These are phyloP conservation scores for Rhynchonycteris naso DNA, from an alignment of 2,797 vertebrate species.

Conservation along the genomic window DNA sequence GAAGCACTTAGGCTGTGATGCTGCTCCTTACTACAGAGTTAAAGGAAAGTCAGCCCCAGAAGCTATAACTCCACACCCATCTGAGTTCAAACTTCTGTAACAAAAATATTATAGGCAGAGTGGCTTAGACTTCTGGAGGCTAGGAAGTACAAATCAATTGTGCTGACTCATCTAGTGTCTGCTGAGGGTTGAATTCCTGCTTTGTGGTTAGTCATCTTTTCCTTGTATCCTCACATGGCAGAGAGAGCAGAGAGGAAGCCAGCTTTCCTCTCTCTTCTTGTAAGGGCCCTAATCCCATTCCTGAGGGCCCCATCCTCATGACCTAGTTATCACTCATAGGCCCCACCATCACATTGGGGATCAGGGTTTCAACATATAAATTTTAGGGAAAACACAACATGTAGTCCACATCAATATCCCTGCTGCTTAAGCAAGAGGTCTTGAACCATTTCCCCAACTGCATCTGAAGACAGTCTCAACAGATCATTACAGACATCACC, in stretches of 20 bases:
- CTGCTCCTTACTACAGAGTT: neutral
- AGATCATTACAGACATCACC: neutral
- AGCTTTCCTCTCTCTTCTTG: neutral
- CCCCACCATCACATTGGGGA: neutral
- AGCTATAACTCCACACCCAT: neutral
- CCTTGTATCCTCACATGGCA: neutral
- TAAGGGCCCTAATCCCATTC: neutral
- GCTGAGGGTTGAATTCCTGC: neutral
- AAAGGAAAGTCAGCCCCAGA: neutral
- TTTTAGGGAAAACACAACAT: neutral
- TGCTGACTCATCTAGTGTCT: neutral
- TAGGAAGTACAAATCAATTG: neutral
- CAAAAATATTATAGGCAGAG: neutral
- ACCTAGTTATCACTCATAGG: neutral
- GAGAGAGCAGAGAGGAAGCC: neutral
- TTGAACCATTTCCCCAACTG: neutral
- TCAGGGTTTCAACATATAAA: neutral
- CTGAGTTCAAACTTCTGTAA: neutral
- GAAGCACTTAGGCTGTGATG: neutral
- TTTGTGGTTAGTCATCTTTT: neutral
- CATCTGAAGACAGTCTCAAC: neutral
- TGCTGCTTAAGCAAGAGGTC: neutral
- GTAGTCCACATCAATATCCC: neutral
- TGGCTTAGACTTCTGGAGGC: neutral
- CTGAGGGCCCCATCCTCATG: neutral